Base-by-base conservation (phyloP, 2,113 vertebrate species). In the Bungarus multicinctus region DNA sequence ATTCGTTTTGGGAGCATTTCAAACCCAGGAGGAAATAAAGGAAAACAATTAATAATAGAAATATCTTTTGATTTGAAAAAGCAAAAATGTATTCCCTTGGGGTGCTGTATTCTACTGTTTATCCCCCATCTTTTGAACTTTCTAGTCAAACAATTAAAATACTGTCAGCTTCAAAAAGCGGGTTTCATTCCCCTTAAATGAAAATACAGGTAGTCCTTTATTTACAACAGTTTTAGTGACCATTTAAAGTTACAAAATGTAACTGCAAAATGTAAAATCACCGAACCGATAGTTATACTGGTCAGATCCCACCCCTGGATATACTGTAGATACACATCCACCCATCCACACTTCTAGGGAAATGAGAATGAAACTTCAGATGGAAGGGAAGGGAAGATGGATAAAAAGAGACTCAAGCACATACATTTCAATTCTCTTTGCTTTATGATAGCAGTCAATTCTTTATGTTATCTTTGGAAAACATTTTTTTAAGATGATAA, bases 1-100 rank as follows among this genome's bases (percentile, higher is more conserved):
- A 90, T 53, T 95, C 94, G 94, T 95, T 95, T 95, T 94, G 89
- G 81, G 85, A 95, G n/a, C 39, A 91, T 92, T 88, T 97, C 27
- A 53, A 93, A 93, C 57, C 0, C 1, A 85, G 93, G 91, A 89
- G 90, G 94, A 94, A 95, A 64, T 94, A 93, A 94, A 90, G 88
- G 88, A 95, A 97, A 96, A 88, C 69, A 58, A 43, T 43, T 93
- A 86, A 93, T 90, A 93, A 90, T 90, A 86, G 45, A 64, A 86
- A 52, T 22, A 39, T 50, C 1, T 22, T 92, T 53, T 52, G 58
- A 34, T 50, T 12, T 27, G 22, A 43, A 64, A 34, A 5, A 90
- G n/a, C 43, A 53, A 64, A 52, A 93, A 86, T 64, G 30, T n/a
- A 58, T 57, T 53, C 52, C 30, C n/a, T 39, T 39, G 74, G 34